phyloP scores from a whole-genome alignment of 2,113 vertebrate genomes.

The Colinus virginianus region DNA sequence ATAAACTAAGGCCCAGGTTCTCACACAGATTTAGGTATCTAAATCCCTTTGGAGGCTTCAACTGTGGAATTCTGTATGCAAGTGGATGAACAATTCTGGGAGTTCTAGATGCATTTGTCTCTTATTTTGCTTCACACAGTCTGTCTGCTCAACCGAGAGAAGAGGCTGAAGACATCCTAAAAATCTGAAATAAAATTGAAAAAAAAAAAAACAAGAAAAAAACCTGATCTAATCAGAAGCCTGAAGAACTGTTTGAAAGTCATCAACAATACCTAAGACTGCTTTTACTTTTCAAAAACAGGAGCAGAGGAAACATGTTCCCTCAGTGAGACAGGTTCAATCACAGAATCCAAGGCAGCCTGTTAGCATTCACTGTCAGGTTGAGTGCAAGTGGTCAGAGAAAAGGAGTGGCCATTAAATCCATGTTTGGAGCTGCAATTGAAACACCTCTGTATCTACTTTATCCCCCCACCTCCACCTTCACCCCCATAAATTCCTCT shows the following conservation, averaged over 20 bases:
- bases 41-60: conserved; percentile 18
- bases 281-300: not conserved
- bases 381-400: no score
- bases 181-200: not conserved
- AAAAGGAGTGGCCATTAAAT: no score
- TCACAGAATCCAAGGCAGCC: no score
- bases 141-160: not conserved
- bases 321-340: no score
- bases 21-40: conserved; percentile 8
- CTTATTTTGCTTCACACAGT: not conserved
- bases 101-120: not conserved
- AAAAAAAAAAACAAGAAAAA: not conserved
- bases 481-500: no score
- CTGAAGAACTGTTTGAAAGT: not conserved
- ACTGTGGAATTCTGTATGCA: not conserved
- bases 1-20: not conserved
- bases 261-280: not conserved
- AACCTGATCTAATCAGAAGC: not conserved
- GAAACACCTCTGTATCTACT: no score
- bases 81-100: not conserved
- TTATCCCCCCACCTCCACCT: no score
- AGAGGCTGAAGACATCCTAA: not conserved
- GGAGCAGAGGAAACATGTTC: not conserved
- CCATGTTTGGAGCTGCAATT: no score
- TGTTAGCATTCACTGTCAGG: no score